Evolutionary conservation across 2,797 vertebrate species (phyloP).

Genomic region (Protosalanx chinensis): DNA sequence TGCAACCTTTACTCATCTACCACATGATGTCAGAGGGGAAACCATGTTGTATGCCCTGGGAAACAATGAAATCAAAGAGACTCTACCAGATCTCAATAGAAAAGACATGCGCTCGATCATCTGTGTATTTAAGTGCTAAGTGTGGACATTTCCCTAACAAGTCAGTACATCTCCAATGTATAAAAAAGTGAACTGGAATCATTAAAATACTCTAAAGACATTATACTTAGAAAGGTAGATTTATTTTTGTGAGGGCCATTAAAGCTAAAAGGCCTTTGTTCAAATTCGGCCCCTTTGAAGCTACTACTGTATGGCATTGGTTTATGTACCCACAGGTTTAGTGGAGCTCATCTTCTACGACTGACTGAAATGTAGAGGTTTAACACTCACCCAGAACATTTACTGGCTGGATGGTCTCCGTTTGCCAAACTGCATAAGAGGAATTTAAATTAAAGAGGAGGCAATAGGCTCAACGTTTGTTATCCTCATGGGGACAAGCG

Average conservation of each 20-base stretch:
- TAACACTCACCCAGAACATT: constrained; percentile 65
- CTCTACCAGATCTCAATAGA: no score
- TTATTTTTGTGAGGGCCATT: neutral
- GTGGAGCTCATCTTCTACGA: constrained; percentile 55
- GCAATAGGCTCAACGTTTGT: constrained; percentile 42
- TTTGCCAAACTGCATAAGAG: constrained; percentile 63
- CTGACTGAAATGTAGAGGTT: constrained; percentile 62
- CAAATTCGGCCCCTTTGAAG: constrained; percentile 25
- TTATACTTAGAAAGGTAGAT: neutral
- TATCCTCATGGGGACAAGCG: constrained; percentile 38
- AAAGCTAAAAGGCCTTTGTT: constrained; percentile 16
- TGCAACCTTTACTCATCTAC: constrained; percentile 34
- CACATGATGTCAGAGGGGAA: neutral
- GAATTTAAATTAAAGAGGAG: constrained; percentile 63
- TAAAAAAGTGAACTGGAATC: neutral
- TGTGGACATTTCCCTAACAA: no score
- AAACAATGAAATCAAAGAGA: neutral
- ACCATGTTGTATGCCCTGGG: neutral
- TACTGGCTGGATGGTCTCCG: constrained; percentile 64
- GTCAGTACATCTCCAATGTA: neutral
- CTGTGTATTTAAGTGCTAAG: no score
- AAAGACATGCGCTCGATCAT: no score
- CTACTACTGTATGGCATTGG: constrained; percentile 22
- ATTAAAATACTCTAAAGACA: neutral
- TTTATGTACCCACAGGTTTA: constrained; percentile 28